Evolutionary conservation across 2,797 vertebrate genomes (phyloP).

Genomic region (Falco columbarius): DNA sequence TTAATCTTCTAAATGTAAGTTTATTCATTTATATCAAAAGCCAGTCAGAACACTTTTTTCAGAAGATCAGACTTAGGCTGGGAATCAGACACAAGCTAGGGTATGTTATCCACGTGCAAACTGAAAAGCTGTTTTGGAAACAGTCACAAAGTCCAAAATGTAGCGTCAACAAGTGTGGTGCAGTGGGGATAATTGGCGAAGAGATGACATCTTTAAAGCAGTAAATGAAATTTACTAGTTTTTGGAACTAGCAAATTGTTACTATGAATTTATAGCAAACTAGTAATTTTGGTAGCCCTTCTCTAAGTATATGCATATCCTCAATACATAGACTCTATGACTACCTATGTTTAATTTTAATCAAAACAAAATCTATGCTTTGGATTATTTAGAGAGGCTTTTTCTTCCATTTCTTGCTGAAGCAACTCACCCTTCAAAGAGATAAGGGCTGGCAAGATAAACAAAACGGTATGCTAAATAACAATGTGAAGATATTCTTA

Average conservation of each 20-base stretch:
- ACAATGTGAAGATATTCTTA: background rate
- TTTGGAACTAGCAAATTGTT: background rate
- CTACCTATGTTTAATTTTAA: background rate
- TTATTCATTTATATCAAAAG: background rate
- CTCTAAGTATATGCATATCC: background rate
- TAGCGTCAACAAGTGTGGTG: accelerated
- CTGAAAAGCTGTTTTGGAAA: background rate
- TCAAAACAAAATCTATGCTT: background rate
- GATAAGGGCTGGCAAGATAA: background rate
- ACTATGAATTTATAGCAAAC: background rate
- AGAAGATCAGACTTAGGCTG: background rate
- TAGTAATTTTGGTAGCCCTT: background rate
- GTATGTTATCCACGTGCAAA: background rate
- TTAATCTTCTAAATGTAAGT: background rate
- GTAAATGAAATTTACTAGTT: background rate
- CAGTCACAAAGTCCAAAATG: background rate
- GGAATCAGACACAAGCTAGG: background rate
- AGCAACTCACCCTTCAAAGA: background rate
- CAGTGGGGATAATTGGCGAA: background rate
- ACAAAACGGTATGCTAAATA: background rate
- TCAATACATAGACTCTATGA: background rate
- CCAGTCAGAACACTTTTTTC: background rate
- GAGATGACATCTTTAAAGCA: background rate
- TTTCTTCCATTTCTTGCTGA: background rate
- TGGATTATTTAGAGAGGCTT: background rate